These are phyloP conservation scores for Phodopus roborovskii DNA, from an alignment of 2,113 vertebrate genomes.

Conservation along the genomic window DNA sequence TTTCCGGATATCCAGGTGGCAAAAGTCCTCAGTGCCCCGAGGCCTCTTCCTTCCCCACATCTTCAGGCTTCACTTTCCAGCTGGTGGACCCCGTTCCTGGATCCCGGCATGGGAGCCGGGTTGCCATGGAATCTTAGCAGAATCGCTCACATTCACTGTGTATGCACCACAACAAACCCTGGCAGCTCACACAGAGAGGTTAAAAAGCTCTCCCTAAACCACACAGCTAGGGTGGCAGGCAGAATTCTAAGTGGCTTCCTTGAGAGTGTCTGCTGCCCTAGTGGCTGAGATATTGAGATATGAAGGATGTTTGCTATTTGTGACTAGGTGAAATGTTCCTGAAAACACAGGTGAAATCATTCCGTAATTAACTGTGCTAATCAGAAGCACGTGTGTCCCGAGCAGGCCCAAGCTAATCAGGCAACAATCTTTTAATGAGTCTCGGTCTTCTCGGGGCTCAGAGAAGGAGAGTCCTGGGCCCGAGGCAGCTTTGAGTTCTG, in stretches of 20 bases:
- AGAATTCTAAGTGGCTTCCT: not conserved
- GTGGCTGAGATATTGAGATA: no score
- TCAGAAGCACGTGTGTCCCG: not conserved
- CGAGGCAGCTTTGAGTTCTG: not conserved
- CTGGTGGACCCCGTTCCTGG: not conserved
- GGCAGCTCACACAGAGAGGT: not conserved
- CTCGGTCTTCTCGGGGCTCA: not conserved
- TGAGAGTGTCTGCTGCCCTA: not conserved
- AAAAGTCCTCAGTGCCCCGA: not conserved
- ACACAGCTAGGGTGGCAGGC: not conserved
- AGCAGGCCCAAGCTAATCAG: not conserved
- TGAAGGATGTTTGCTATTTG: not conserved
- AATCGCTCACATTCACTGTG: not conserved
- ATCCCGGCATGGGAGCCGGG: not conserved
- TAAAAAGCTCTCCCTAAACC: not conserved
- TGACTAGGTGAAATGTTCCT: not conserved
- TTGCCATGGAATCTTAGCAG: not conserved
- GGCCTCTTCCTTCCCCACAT: not conserved
- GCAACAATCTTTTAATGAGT: not conserved
- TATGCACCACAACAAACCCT: not conserved
- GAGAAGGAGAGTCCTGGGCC: not conserved
- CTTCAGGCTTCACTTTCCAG: conserved; percentile 29
- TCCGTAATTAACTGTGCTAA: not conserved
- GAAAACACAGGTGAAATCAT: not conserved
- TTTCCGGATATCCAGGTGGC: not conserved